Evolutionary conservation across 2,797 vertebrate species (phyloP).

Genomic region (Pipistrellus kuhlii): DNA sequence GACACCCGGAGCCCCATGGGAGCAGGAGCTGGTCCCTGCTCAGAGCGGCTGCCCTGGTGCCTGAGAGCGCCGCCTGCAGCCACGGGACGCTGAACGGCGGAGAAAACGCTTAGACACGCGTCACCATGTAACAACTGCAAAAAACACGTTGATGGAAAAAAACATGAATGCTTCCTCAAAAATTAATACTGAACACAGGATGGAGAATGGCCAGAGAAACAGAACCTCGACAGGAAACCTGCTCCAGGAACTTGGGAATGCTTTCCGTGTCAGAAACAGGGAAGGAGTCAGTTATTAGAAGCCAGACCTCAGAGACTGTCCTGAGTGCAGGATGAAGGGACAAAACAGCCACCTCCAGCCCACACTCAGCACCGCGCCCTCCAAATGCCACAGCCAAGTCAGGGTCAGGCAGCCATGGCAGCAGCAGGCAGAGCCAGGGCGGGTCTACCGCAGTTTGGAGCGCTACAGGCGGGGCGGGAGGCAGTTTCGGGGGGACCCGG

Average conservation of each 20-base stretch:
- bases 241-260: not conserved
- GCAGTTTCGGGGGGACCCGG: not conserved
- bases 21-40: accelerated
- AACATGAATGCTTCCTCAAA: not conserved
- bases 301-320: not conserved
- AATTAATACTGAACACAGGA: not conserved
- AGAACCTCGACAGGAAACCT: not conserved
- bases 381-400: not conserved
- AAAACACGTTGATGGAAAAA: not conserved
- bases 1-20: accelerated
- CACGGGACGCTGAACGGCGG: accelerated
- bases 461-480: not conserved
- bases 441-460: not conserved
- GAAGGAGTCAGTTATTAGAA: not conserved
- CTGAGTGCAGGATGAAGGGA: not conserved
- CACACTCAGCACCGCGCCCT: accelerated
- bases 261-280: not conserved
- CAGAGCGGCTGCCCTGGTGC: accelerated
- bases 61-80: accelerated
- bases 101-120: accelerated
- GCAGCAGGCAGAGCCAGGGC: not conserved
- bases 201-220: not conserved
- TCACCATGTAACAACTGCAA: too few species aligned
- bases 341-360: not conserved
- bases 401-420: not conserved